Conservation (phyloP, 2,888 invertebrate genomes). For the Stratiomys singularior region DNA sequence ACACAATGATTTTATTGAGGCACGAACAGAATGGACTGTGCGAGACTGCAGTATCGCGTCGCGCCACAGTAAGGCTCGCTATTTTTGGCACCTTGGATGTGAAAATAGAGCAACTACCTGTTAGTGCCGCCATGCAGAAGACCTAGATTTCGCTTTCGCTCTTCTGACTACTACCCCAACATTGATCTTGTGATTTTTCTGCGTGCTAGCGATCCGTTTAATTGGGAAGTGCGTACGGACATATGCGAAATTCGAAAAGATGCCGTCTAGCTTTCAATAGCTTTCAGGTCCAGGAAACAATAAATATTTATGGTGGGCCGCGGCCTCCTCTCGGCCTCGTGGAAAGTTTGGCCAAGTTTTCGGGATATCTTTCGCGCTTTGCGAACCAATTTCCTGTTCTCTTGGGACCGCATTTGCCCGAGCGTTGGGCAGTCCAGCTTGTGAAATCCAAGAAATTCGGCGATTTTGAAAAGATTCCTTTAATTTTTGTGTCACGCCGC, state of each 20-base stretch:
- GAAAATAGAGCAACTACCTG: slow-evolving; percentile 51
- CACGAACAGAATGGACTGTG: no score
- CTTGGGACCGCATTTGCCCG: background rate
- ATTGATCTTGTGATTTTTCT: slow-evolving; percentile 38
- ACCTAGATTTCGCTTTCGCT: slow-evolving; percentile 38
- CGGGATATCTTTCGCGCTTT: background rate
- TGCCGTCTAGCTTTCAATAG: background rate
- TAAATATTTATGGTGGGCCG: slow-evolving; percentile 1
- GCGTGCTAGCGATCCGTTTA: background rate
- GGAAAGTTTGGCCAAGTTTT: slow-evolving; percentile 22
- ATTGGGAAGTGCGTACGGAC: background rate
- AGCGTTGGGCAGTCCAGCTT: background rate
- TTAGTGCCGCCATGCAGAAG: slow-evolving; percentile 24
- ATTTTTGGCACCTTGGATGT: slow-evolving; percentile 19
- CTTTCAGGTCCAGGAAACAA: slow-evolving; percentile 32
- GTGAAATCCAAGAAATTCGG: slow-evolving; percentile 27
- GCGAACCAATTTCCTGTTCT: slow-evolving; percentile 9
- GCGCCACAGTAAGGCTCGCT: slow-evolving; percentile 32
- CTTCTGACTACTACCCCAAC: slow-evolving; percentile 21
- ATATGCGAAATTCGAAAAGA: background rate
- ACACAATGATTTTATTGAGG: no score
- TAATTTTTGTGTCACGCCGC: slow-evolving; percentile 22
- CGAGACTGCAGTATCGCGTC: background rate
- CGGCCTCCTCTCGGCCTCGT: background rate
- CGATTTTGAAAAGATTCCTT: slow-evolving; percentile 31